Conservation (phyloP, 2,888 invertebrate species). For the Meteorus cinctellus region DNA sequence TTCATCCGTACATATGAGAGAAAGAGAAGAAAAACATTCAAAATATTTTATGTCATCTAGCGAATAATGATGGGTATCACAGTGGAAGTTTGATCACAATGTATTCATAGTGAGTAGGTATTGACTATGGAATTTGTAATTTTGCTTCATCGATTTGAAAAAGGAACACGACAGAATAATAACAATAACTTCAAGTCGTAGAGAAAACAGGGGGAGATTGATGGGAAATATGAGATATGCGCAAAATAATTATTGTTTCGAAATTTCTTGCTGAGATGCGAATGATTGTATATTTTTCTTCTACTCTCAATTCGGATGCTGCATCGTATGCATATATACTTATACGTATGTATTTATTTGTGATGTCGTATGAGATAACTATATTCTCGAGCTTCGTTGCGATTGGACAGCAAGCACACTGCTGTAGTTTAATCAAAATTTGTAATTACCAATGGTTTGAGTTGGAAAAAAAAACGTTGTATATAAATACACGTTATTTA, state of each 20-base stretch:
- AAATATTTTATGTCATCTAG: constrained; percentile 44
- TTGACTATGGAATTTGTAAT: constrained; percentile 19
- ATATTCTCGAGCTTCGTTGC: not conserved
- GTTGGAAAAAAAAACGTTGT: constrained; percentile 32
- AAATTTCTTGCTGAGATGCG: not conserved
- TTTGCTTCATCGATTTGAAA: constrained; percentile 19
- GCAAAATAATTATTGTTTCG: constrained; percentile 1
- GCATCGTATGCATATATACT: not conserved
- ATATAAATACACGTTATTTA: constrained; percentile 41
- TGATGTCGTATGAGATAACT: not conserved
- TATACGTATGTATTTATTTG: constrained; percentile 14
- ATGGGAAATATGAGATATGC: not conserved
- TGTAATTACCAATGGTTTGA: constrained; percentile 41
- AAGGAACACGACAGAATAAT: constrained; percentile 8
- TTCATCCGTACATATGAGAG: constrained; percentile 68
- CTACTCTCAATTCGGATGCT: not conserved
- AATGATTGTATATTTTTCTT: constrained; percentile 9
- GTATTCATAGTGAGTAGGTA: constrained; percentile 44
- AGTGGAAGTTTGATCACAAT: constrained; percentile 54
- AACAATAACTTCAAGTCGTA: not conserved
- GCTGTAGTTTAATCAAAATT: not conserved
- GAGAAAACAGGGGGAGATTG: not conserved
- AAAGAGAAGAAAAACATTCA: constrained; percentile 17
- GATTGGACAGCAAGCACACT: not conserved
- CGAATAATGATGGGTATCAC: constrained; percentile 63